These are phyloP conservation scores for Gerosis bhagava DNA, from an alignment of 2,888 invertebrate genomes.

Conservation along the genomic window DNA sequence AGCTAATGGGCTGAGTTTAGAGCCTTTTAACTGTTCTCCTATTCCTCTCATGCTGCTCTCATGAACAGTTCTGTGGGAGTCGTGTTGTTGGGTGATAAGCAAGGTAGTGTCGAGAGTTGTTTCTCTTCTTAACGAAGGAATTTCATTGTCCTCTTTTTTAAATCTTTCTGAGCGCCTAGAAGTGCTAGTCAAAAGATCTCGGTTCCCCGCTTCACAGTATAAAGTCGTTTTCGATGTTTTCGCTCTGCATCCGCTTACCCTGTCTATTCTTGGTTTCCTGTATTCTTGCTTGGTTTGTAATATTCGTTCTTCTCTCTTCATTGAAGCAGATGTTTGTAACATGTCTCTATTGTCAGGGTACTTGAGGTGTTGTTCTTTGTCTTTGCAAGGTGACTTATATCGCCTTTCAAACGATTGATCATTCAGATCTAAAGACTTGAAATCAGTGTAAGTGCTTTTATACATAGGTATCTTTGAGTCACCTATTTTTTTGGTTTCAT, in stretches of 20 bases:
- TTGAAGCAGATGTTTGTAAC: constrained; percentile 63
- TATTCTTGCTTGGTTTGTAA: constrained; percentile 76
- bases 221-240: constrained; percentile 72
- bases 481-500: constrained; percentile 84
- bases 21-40: constrained; percentile 58
- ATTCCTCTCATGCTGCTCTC: constrained; percentile 59
- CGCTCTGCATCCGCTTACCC: constrained; percentile 72
- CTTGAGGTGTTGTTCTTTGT: constrained; percentile 68
- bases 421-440: constrained; percentile 61
- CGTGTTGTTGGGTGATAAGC: constrained; percentile 56
- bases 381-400: constrained; percentile 70
- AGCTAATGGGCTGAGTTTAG: constrained; percentile 55
- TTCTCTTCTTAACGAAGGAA: constrained; percentile 69
- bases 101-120: constrained; percentile 76
- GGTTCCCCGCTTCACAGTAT: constrained; percentile 71
- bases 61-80: constrained; percentile 58
- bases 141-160: constrained; percentile 61
- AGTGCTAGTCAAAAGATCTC: constrained; percentile 68
- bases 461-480: constrained; percentile 56
- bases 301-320: constrained; percentile 73
- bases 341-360: constrained; percentile 70
- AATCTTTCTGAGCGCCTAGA: constrained; percentile 78
- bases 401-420: constrained; percentile 68
- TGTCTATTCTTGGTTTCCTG: constrained; percentile 71
- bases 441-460: constrained; percentile 59